Base-by-base conservation (phyloP, 2,888 invertebrate species). In the Trilocha varians region DNA sequence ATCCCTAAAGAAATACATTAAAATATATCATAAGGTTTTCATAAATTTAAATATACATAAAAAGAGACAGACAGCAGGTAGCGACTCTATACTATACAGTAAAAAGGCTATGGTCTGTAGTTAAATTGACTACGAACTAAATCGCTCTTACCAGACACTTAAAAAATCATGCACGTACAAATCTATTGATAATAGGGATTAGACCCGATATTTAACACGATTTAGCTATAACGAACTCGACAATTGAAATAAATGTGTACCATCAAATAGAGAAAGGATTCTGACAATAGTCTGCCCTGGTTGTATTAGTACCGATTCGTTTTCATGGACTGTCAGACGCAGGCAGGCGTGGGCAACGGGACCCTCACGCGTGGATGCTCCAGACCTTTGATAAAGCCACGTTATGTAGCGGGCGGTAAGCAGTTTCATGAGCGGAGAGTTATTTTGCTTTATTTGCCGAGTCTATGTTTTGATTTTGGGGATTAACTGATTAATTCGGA, bases 301-400 rank as follows among this genome's bases (percentile, higher is more conserved):
- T 62, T 57, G 55, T 76, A 70, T 70, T 66, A 69, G 69, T 68
- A 70, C 66, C 75, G 72, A 78, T 78, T 79, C 75, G 74, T 78
- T 78, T 72, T 69, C 68, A 71, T 65, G 64, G 64, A 55, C 77
- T 78, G 80, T 78, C 79, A 78, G 67, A 51, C 57, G 59, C 78
- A 79, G 66, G 65, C 68, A 64, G 70, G 62, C 62, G 25, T 25
- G 56, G 67, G 66, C 59, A 54, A 61, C 65, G 71, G 70, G 72
- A 67, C 60, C 62, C 70, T 79, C 55, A 74, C 80, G 77, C 76
- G 54, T 60, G 69, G 63, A 42, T 80, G 78, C 72, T 70, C 70
- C 50, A 54, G 59, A 63, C 68, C 63, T 65, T 60, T 57, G 57
- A 32, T 32, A 39, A 44, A 42, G 38, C 41, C 40, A 46, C 50